These are phyloP conservation scores for Ganaspis sp. DNA, from an alignment of 1,140 invertebrate genomes.

Conservation along the genomic window DNA sequence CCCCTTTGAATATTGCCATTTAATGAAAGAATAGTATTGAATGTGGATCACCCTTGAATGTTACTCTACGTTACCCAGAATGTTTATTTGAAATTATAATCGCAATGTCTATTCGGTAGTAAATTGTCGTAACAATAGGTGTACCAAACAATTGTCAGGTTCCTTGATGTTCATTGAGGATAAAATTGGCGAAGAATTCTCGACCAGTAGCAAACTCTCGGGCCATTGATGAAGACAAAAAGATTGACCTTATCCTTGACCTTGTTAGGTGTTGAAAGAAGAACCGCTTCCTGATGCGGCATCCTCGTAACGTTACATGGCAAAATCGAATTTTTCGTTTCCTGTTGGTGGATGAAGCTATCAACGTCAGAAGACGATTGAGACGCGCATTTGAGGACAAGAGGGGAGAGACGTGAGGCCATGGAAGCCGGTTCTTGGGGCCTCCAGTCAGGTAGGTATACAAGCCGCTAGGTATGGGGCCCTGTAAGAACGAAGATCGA, in stretches of 20 bases:
- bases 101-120: no score
- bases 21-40: not conserved
- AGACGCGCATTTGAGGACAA: conserved; percentile 6
- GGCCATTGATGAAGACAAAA: not conserved
- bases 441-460: conserved; percentile 3
- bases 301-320: conserved; percentile 20
- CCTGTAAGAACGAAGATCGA: conserved; percentile 28
- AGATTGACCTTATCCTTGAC: conserved; percentile 3
- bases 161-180: not conserved
- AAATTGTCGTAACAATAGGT: no score
- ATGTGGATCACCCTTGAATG: no score
- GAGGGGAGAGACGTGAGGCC: not conserved
- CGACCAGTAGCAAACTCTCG: not conserved
- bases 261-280: conserved; percentile 2
- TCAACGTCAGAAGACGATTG: not conserved
- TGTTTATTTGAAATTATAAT: no score
- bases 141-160: no score
- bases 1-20: no score
- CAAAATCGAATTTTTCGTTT: conserved; percentile 29
- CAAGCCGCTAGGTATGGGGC: not conserved
- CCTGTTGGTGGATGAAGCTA: not conserved
- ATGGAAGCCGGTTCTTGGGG: conserved; percentile 1
- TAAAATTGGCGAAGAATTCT: not conserved
- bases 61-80: no score
- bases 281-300: not conserved